Conservation (phyloP, 2,797 vertebrate species). For the Manis javanica region DNA sequence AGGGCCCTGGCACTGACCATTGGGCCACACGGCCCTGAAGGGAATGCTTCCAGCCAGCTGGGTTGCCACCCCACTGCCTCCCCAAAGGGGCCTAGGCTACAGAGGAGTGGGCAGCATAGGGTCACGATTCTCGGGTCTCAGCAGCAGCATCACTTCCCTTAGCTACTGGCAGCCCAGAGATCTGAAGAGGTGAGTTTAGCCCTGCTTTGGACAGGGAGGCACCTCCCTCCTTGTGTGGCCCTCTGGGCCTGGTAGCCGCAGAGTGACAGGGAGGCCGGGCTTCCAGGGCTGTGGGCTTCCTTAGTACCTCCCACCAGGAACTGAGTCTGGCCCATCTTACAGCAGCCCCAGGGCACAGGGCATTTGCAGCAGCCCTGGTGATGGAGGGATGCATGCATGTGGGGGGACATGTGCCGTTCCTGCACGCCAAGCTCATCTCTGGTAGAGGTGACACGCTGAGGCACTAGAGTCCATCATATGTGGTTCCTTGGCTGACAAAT, state of each 20-base stretch:
- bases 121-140: background rate
- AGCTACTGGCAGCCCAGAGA: background rate
- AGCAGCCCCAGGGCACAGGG: background rate
- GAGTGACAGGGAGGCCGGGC: background rate
- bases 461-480: background rate
- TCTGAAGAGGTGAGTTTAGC: background rate
- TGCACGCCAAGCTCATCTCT: too few species aligned
- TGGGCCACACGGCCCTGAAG: accelerated
- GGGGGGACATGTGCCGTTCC: background rate
- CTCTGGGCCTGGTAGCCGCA: background rate
- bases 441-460: background rate
- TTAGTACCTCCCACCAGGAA: background rate
- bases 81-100: background rate
- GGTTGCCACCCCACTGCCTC: accelerated
- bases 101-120: accelerated
- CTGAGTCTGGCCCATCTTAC: background rate
- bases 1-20: accelerated
- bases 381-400: background rate
- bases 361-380: background rate
- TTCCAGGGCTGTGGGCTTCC: background rate
- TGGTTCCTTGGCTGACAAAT: background rate
- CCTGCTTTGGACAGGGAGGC: background rate
- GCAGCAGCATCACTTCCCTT: background rate
- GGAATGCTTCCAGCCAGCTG: background rate
- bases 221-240: too few species aligned